These are phyloP conservation scores for Pluvianellus socialis DNA, from an alignment of 2,113 vertebrate genomes.

Conservation along the genomic window DNA sequence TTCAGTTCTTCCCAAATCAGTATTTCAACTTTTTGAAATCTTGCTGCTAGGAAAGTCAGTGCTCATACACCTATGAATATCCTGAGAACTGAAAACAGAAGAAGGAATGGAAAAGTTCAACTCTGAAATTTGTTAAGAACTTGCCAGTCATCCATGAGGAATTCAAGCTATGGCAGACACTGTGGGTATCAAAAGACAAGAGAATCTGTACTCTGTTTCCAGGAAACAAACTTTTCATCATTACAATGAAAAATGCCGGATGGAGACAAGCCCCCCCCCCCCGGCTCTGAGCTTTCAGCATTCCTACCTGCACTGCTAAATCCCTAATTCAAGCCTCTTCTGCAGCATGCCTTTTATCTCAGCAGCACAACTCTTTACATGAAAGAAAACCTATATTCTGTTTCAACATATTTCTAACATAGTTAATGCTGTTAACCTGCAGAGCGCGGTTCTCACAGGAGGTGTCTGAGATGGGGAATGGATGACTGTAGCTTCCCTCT, in stretches of 20 bases:
- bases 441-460: neutral
- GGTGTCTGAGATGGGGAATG: neutral
- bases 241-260: neutral
- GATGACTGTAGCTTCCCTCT: neutral
- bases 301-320: neutral
- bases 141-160: neutral
- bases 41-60: neutral
- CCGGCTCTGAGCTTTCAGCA: neutral
- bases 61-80: neutral
- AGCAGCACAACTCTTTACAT: neutral
- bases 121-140: neutral
- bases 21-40: neutral
- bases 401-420: neutral
- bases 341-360: neutral
- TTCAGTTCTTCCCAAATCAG: neutral
- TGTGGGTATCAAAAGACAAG: neutral
- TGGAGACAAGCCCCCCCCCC: neutral
- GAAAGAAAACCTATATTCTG: neutral
- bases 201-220: neutral
- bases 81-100: neutral
- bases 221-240: neutral
- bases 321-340: neutral
- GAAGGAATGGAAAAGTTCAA: neutral
- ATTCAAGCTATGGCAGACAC: neutral
- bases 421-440: accelerated